Conservation (phyloP, 1,140 invertebrate species). For the Palaemon carinicauda region DNA sequence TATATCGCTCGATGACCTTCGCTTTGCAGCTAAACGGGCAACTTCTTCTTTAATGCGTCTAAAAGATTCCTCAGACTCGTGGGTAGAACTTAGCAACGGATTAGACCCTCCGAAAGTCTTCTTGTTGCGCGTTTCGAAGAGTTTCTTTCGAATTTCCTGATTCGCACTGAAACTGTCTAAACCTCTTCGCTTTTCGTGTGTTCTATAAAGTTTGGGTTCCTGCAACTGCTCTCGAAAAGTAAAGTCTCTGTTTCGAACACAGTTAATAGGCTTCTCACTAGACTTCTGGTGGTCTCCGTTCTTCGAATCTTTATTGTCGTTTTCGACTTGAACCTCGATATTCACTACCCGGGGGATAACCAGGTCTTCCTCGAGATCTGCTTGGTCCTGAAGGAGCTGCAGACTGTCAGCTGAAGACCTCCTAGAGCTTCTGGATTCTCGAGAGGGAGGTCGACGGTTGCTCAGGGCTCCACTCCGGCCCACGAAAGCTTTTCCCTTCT, state of each 20-base stretch:
- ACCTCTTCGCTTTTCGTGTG: background rate
- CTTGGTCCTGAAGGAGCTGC: slow-evolving; percentile 9
- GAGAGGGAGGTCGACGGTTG: slow-evolving; percentile 36
- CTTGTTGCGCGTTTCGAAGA: slow-evolving; percentile 7
- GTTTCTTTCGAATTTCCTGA: slow-evolving; percentile 26
- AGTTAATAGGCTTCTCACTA: background rate
- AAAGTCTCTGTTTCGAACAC: background rate
- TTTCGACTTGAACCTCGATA: slow-evolving; percentile 46
- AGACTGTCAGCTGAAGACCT: slow-evolving; percentile 47
- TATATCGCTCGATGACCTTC: slow-evolving; percentile 36
- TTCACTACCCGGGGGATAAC: slow-evolving; percentile 33
- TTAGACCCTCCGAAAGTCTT: slow-evolving; percentile 20
- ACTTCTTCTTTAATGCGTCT: slow-evolving; percentile 45
- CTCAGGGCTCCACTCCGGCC: slow-evolving; percentile 53
- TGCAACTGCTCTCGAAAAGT: background rate
- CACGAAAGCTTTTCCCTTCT: slow-evolving; percentile 38
- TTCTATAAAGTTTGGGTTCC: background rate
- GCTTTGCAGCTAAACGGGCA: slow-evolving; percentile 32
- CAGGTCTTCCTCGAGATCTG: background rate
- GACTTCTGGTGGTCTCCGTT: background rate
- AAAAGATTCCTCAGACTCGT: slow-evolving; percentile 32
- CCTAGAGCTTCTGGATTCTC: slow-evolving; percentile 9
- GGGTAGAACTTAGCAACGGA: slow-evolving; percentile 16
- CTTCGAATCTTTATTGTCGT: background rate
- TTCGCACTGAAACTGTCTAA: background rate